Base-by-base conservation (phyloP, 2,888 invertebrate species). In the Strigamia maritima region DNA sequence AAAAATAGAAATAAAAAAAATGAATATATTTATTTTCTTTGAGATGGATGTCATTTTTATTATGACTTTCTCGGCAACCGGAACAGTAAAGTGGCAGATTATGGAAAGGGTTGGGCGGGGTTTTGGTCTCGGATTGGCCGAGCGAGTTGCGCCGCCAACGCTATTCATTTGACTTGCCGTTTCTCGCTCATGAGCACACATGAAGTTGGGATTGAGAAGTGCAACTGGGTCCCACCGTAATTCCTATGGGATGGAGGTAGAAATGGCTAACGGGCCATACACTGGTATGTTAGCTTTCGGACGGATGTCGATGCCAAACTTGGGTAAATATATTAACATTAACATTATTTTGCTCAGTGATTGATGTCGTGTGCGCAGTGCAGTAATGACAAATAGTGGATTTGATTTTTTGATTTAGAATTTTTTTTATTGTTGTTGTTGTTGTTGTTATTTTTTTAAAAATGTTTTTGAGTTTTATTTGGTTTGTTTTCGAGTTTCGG, bases 221-320 rank as follows among this genome's bases (percentile, higher is more conserved):
- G 54, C 19, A 54, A 19, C 54, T 54, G 54, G 19, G 54, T 6
- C 76, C 28, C 49, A 31, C 60, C 3, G 7, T 3, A 49, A 74
- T 40, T 70, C 28, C 10, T 65, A 31, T 40, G 35, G 78, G 74
- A 78, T 78, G 31, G 44, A 78, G 44, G 26, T n/a, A 38, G 70
- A 78, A 74, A 78, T 74, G 74, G 65, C 70, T 22, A 65, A 40
- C 31, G 78, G 75, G 35, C 31, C 40, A 12, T 75, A 19, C 28
- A 70, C 70, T n/a, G 35, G 38, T 38, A 19, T 7, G 35, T 35
- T 75, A 19, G 35, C 38, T 38, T 38, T 75, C 8, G 75, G 22
- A 2, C 19, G 75, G 40, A 75, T 75, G 16, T 75, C 75, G 14
- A 70, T 70, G 70, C 24, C 26, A 1, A 70, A 70, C 16, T 70